Conservation (phyloP, 2,797 vertebrate species). For the Rachycentron canadum region DNA sequence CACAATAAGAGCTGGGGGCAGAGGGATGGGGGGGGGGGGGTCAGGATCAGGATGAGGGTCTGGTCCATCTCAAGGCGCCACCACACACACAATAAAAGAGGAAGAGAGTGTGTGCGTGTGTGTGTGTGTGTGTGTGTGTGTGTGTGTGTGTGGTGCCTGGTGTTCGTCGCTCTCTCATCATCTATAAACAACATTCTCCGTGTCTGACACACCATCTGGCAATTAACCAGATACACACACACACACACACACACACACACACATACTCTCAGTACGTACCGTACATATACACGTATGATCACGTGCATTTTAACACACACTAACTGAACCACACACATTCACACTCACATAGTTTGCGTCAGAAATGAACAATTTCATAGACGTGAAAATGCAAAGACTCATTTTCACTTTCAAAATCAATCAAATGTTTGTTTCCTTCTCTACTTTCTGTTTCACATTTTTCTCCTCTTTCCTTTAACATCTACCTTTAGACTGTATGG, state of each 20-base stretch:
- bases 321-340: background rate
- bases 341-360: background rate
- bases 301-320: no score
- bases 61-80: slow-evolving; percentile 45
- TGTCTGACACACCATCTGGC: slow-evolving; percentile 69
- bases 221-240: slow-evolving; percentile 24
- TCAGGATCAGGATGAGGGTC: slow-evolving; percentile 9
- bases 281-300: no score
- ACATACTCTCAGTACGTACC: no score
- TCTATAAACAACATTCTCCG: slow-evolving; percentile 82
- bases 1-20: slow-evolving; percentile 43
- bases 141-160: slow-evolving; percentile 29
- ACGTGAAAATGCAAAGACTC: no score
- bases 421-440: no score
- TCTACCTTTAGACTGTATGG: no score
- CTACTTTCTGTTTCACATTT: no score
- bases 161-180: slow-evolving; percentile 64
- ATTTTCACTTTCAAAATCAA: no score
- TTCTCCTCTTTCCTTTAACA: no score
- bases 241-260: background rate
- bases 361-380: no score
- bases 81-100: background rate
- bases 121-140: slow-evolving; percentile 26
- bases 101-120: background rate
- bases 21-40: no score